phyloP scores from a whole-genome alignment of 2,113 vertebrate species.

The Porphyrio hochstetteri region DNA sequence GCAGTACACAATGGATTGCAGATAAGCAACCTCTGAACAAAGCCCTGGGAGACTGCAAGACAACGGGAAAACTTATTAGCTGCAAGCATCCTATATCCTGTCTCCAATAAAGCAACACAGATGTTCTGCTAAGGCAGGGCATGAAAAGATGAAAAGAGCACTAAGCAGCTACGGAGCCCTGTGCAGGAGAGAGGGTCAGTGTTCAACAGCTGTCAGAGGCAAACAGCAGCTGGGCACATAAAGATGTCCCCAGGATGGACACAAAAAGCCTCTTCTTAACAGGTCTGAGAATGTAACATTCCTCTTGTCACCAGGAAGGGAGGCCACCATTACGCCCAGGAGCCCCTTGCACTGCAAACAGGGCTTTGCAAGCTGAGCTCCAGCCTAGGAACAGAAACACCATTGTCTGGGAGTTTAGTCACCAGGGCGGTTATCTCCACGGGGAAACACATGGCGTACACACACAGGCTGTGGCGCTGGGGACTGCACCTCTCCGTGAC shows the following conservation, averaged over 20 bases:
- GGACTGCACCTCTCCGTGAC: background rate
- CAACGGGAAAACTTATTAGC: conserved; percentile 40
- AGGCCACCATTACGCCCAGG: rapidly evolving
- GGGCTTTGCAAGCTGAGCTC: background rate
- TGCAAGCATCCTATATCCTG: conserved; percentile 44
- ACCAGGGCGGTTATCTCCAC: background rate
- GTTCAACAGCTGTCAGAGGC: background rate
- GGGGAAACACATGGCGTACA: rapidly evolving
- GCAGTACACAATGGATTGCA: conserved; percentile 37
- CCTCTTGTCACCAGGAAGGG: background rate
- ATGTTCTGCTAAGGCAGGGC: conserved; percentile 19
- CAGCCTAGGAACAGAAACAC: background rate
- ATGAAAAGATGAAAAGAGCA: background rate
- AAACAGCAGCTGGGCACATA: background rate
- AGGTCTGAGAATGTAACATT: background rate
- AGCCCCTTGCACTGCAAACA: background rate
- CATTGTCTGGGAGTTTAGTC: background rate
- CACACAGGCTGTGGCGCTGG: rapidly evolving
- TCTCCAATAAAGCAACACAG: conserved; percentile 16
- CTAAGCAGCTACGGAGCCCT: background rate
- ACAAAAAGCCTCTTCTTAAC: background rate
- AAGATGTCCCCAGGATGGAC: background rate
- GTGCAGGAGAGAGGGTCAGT: background rate
- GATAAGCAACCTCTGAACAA: conserved; percentile 52
- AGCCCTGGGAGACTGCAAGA: conserved; percentile 13